phyloP scores from a whole-genome alignment of 2,113 vertebrate genomes.

The Narcine bancroftii region DNA sequence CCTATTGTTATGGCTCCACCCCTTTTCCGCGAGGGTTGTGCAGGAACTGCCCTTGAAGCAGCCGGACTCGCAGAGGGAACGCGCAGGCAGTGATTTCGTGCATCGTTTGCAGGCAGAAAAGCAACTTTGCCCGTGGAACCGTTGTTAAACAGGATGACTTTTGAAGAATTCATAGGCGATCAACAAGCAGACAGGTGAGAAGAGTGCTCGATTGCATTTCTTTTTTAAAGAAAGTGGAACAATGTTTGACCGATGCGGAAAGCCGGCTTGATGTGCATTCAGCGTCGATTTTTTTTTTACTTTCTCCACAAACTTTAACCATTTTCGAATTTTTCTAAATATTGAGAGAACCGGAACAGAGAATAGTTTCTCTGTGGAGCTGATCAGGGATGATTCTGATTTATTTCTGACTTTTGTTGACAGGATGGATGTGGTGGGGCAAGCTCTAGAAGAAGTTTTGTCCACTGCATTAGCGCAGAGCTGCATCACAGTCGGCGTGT shows the following conservation, averaged over 20 bases:
- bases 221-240: not conserved
- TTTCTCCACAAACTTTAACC: not conserved
- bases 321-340: not conserved
- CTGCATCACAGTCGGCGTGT: slow-evolving; percentile 83
- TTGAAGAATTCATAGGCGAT: slow-evolving; percentile 59
- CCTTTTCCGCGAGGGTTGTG: not conserved
- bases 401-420: slow-evolving; percentile 23
- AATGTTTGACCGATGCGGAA: not conserved
- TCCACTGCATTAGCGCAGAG: slow-evolving; percentile 80
- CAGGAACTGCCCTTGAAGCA: not conserved
- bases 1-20: not conserved
- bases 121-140: not conserved
- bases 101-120: not conserved
- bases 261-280: not conserved
- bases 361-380: not conserved
- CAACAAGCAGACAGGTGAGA: slow-evolving; percentile 56
- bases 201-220: slow-evolving; percentile 18
- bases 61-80: not conserved
- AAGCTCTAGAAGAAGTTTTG: slow-evolving; percentile 79
- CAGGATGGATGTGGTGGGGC: slow-evolving; percentile 85
- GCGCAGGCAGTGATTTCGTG: not conserved
- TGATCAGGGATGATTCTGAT: not conserved
- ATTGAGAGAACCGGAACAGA: not conserved
- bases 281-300: not conserved
- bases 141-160: slow-evolving; percentile 68